Evolutionary conservation across 2,797 vertebrate genomes (phyloP).

Genomic region (Crenichthys baileyi): DNA sequence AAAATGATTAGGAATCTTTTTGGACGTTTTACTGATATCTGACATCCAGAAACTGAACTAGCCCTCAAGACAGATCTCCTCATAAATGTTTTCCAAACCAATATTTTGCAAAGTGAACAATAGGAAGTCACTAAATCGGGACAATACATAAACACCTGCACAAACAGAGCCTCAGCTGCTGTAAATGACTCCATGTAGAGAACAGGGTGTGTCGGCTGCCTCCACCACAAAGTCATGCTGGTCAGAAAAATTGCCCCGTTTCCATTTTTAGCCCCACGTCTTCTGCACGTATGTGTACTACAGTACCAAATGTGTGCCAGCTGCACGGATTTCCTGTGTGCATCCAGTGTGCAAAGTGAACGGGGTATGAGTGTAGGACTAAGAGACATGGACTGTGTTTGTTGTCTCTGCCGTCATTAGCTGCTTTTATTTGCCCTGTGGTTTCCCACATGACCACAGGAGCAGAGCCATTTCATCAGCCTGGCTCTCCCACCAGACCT

Average conservation of each 20-base stretch:
- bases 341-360: neutral
- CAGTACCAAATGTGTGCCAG: constrained; percentile 28
- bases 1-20: neutral
- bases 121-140: neutral
- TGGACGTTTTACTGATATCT: neutral
- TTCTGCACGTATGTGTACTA: constrained; percentile 30
- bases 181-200: constrained; percentile 26
- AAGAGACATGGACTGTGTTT: neutral
- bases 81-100: neutral
- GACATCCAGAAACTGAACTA: neutral
- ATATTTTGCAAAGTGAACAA: neutral
- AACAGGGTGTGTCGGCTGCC: constrained; percentile 66
- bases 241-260: constrained; percentile 51
- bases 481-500: constrained; percentile 12
- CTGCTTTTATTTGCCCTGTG: constrained; percentile 17
- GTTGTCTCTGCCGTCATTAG: neutral
- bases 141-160: constrained; percentile 10
- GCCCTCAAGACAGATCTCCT: neutral
- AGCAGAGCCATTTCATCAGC: constrained; percentile 49
- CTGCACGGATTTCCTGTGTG: constrained; percentile 12
- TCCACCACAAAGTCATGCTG: constrained; percentile 64
- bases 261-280: constrained; percentile 69
- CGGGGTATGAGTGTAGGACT: neutral
- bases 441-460: constrained; percentile 35
- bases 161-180: constrained; percentile 18